A percentile compares a stretch with the other conserved stretches of the same genome.
Conservation (phyloP, 2,797 vertebrate species). For the Neosilurus mollespiculum region DNA sequence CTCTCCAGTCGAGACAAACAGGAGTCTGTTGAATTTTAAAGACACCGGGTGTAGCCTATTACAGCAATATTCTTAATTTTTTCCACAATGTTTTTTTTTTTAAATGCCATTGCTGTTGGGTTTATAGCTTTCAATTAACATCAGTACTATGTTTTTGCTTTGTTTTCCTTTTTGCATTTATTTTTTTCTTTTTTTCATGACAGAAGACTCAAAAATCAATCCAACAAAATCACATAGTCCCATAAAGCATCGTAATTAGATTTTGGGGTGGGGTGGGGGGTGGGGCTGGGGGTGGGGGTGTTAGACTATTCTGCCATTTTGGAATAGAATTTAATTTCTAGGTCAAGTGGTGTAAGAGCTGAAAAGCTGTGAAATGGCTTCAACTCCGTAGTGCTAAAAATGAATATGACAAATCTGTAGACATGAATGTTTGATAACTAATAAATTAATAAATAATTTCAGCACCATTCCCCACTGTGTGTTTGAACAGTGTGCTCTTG, state of each 20-base stretch:
- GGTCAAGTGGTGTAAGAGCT: slow-evolving; percentile 48
- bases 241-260: slow-evolving; percentile 43
- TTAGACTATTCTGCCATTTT: slow-evolving; percentile 24
- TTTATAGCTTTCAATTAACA: slow-evolving; percentile 34
- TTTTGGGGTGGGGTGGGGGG: no score
- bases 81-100: neutral
- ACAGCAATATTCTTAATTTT: neutral
- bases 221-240: slow-evolving; percentile 23
- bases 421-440: slow-evolving; percentile 65
- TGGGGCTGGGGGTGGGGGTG: neutral
- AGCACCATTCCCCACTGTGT: slow-evolving; percentile 28
- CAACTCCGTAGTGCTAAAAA: slow-evolving; percentile 59
- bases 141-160: neutral
- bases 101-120: neutral
- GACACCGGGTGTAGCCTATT: slow-evolving; percentile 13
- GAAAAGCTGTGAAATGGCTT: slow-evolving; percentile 34
- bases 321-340: slow-evolving; percentile 57
- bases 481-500: slow-evolving; percentile 31
- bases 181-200: slow-evolving; percentile 14
- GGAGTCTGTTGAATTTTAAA: slow-evolving; percentile 40
- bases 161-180: neutral
- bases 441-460: slow-evolving; percentile 65
- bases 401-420: slow-evolving; percentile 63
- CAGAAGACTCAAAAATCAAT: slow-evolving; percentile 13
- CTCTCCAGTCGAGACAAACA: slow-evolving; percentile 20